Evolutionary conservation across 2,888 invertebrate species (phyloP).

Genomic region (Charanyca ferruginea): DNA sequence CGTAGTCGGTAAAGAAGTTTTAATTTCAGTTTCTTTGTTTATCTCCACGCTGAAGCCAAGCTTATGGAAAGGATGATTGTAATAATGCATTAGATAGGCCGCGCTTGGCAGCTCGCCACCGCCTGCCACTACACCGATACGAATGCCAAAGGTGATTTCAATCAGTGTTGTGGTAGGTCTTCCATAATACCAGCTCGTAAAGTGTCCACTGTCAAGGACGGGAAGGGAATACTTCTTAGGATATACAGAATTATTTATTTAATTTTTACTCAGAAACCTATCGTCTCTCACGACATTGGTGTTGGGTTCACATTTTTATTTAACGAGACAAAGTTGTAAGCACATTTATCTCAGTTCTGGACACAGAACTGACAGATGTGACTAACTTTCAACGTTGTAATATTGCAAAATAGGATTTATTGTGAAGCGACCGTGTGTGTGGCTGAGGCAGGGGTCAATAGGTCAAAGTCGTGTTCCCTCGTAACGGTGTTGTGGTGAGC

Average conservation of each 20-base stretch:
- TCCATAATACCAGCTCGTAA: background rate
- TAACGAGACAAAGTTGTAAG: background rate
- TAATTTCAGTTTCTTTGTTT: background rate
- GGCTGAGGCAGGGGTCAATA: conserved; percentile 22
- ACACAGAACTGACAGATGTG: conserved; percentile 24
- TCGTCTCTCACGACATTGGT: too few species aligned
- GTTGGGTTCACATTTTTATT: background rate
- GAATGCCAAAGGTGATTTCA: background rate
- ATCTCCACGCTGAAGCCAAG: too few species aligned
- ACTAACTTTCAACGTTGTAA: conserved; percentile 7
- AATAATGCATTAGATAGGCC: background rate
- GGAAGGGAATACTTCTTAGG: too few species aligned
- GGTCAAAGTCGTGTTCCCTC: conserved; percentile 34
- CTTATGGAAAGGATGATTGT: background rate
- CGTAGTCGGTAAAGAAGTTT: background rate
- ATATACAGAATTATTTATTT: too few species aligned
- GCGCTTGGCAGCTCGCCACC: conserved; percentile 1
- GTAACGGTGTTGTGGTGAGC: conserved; percentile 25
- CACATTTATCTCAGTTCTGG: too few species aligned
- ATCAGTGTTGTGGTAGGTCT: conserved; percentile 3
- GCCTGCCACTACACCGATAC: background rate
- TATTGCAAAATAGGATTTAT: conserved; percentile 17
- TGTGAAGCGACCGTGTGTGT: conserved; percentile 23
- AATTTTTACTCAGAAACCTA: too few species aligned
- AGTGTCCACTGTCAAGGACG: too few species aligned